Conservation (phyloP, 2,797 vertebrate genomes). For the Acestrorhynchus altus region DNA sequence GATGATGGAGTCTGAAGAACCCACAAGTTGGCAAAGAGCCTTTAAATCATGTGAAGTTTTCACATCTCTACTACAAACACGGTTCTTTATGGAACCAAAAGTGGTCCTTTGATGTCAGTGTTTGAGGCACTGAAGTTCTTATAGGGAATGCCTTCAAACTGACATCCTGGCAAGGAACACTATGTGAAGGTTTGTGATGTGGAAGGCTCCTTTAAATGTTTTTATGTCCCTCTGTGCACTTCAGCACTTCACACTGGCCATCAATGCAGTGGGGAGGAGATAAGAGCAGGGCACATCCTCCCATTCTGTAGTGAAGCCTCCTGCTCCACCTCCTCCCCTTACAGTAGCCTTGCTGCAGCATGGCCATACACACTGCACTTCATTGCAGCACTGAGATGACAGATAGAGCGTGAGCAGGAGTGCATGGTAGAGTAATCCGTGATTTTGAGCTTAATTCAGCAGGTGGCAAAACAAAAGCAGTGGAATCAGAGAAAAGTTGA, state of each 20-base stretch:
- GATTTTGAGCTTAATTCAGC: neutral
- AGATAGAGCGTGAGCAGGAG: neutral
- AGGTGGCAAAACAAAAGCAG: neutral
- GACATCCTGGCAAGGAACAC: neutral
- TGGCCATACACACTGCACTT: constrained; percentile 27
- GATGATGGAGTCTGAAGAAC: too few species aligned
- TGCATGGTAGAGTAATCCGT: constrained; percentile 5
- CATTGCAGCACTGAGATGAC: constrained; percentile 39
- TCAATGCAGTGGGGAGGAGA: constrained; percentile 13
- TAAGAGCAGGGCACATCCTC: constrained; percentile 21
- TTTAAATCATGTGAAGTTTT: too few species aligned
- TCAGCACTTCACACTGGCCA: constrained; percentile 30
- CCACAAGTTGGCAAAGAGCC: too few species aligned
- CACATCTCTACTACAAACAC: too few species aligned
- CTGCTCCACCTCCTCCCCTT: constrained; percentile 40
- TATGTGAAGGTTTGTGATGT: neutral
- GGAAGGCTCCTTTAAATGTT: neutral
- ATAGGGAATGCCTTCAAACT: neutral
- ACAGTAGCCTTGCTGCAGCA: constrained; percentile 25
- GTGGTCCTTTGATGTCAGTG: too few species aligned
- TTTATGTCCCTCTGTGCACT: constrained; percentile 6
- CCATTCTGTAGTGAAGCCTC: constrained; percentile 29
- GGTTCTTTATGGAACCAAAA: too few species aligned
- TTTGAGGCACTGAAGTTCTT: too few species aligned
- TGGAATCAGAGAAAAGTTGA: neutral